phyloP scores from a whole-genome alignment of 2,113 vertebrate genomes.

The Oriolus oriolus region DNA sequence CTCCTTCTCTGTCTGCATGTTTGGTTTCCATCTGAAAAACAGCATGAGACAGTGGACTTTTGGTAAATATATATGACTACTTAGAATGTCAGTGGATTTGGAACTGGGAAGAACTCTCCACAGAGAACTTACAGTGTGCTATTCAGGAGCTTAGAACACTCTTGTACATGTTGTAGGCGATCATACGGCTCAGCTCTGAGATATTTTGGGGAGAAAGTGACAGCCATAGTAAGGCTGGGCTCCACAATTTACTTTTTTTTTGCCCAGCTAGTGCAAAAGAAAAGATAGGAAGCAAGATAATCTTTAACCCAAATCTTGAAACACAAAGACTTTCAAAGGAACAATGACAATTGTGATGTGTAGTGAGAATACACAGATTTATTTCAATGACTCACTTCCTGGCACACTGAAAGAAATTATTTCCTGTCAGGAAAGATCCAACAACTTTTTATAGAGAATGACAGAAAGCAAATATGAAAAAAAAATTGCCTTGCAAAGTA shows the following conservation, averaged over 20 bases:
- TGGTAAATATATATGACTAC: background rate
- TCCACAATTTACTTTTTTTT: background rate
- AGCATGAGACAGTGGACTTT: background rate
- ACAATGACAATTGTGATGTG: conserved; percentile 14
- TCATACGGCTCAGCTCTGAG: background rate
- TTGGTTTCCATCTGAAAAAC: background rate
- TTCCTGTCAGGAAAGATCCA: conserved; percentile 62
- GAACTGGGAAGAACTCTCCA: background rate
- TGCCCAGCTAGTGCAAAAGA: conserved; percentile 2
- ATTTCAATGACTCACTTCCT: conserved; percentile 55
- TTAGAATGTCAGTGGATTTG: background rate
- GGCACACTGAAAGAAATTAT: conserved; percentile 42
- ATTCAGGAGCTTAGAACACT: background rate
- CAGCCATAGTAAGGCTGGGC: background rate
- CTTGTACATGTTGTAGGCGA: background rate
- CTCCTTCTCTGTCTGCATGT: background rate
- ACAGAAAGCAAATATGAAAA: conserved; percentile 51
- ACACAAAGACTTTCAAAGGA: conserved; percentile 44
- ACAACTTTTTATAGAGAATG: conserved; percentile 30
- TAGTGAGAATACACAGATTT: conserved; percentile 24
- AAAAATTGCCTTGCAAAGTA: conserved; percentile 31
- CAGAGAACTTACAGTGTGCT: background rate
- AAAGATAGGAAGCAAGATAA: conserved; percentile 32
- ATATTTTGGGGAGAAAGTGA: background rate
- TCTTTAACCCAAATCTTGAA: conserved; percentile 46